These are phyloP conservation scores for Vimba vimba DNA, from an alignment of 2,113 vertebrate species.

Conservation along the genomic window DNA sequence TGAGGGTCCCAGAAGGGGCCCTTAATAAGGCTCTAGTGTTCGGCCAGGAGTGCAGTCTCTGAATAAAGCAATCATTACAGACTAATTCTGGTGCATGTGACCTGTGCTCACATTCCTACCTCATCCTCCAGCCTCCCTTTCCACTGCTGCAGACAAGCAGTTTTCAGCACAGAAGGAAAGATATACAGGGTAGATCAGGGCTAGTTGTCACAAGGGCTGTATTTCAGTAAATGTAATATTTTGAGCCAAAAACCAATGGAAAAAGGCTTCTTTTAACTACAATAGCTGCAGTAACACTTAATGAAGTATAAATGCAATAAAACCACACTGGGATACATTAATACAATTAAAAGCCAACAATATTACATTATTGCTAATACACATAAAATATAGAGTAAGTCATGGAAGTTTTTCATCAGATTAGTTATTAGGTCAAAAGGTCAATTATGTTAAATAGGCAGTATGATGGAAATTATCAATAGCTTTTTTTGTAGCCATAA, in stretches of 20 bases:
- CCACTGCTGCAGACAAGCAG: not conserved
- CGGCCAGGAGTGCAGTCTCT: not conserved
- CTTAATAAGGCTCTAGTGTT: conserved; percentile 5
- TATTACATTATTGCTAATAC: not conserved
- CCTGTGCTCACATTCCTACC: conserved; percentile 14
- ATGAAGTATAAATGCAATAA: not conserved
- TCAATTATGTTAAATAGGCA: not conserved
- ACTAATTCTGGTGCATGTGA: conserved; percentile 32
- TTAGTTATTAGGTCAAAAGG: not conserved
- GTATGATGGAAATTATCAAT: not conserved
- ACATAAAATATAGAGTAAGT: not conserved
- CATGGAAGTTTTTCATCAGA: not conserved
- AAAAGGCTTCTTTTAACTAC: not conserved
- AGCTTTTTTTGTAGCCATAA: not conserved
- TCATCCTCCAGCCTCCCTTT: not conserved
- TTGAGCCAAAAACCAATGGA: not conserved
- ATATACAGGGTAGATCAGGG: not conserved
- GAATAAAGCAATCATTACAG: conserved; percentile 42
- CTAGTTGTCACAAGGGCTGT: not conserved
- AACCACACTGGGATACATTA: not conserved
- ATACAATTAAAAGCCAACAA: not conserved
- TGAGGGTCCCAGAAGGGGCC: not conserved
- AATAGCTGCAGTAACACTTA: not conserved
- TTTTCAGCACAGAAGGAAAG: not conserved
- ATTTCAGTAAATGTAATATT: not conserved